Conservation (phyloP, 2,113 vertebrate genomes). For the Nannospalax galili region DNA sequence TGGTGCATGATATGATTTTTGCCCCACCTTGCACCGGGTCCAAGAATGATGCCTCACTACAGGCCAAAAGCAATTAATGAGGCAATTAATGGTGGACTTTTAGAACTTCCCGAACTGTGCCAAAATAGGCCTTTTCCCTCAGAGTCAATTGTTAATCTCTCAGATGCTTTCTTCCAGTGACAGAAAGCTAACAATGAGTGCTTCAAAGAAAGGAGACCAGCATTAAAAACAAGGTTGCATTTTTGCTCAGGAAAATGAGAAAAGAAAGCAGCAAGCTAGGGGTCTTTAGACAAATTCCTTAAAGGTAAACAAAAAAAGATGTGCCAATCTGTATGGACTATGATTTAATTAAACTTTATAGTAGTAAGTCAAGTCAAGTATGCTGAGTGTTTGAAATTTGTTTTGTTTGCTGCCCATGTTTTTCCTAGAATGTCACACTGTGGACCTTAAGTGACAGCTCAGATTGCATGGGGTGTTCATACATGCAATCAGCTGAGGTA, state of each 20-base stretch:
- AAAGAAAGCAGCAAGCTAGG: background rate
- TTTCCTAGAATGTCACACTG: no score
- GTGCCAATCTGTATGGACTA: fast-evolving
- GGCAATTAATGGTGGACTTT: background rate
- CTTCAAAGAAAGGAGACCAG: background rate
- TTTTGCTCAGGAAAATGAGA: background rate
- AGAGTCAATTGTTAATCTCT: background rate
- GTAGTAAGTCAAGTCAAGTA: background rate
- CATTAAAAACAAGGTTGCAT: background rate
- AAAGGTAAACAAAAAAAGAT: background rate
- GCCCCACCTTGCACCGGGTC: no score
- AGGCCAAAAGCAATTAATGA: background rate
- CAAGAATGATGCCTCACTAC: background rate
- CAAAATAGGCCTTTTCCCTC: background rate
- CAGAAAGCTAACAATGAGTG: no score
- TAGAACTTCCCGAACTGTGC: background rate
- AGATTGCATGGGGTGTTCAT: background rate
- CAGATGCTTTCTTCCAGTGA: background rate
- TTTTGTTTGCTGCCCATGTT: background rate
- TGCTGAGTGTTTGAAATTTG: background rate
- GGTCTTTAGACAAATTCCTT: background rate
- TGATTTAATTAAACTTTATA: background rate
- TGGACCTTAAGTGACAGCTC: fast-evolving
- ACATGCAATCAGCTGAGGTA: fast-evolving
- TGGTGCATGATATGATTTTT: background rate